phyloP scores from a whole-genome alignment of 2,797 vertebrate genomes.

The Tarsius wallacei region DNA sequence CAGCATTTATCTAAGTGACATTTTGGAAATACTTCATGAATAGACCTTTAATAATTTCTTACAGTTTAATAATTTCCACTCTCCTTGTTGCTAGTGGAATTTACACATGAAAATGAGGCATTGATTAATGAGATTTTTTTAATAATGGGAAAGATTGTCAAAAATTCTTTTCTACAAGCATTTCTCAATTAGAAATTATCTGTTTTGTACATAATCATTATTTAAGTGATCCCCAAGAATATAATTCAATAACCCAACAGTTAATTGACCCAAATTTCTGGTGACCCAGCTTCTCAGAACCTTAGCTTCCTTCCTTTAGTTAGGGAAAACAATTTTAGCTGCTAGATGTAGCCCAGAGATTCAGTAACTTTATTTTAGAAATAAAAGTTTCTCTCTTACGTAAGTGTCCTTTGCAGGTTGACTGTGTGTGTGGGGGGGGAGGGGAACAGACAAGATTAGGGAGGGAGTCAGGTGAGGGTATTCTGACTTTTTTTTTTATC shows the following conservation, averaged over 20 bases:
- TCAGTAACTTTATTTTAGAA: neutral
- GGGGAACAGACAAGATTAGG: neutral
- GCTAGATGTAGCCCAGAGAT: neutral
- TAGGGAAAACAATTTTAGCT: neutral
- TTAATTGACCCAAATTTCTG: constrained; percentile 18
- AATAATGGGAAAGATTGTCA: constrained; percentile 14
- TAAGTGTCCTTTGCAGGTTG: neutral
- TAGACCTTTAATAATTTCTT: constrained; percentile 72
- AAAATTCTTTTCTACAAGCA: constrained; percentile 23
- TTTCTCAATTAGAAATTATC: neutral
- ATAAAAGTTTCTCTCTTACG: neutral
- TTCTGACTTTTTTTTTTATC: neutral
- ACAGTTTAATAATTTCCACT: constrained; percentile 68
- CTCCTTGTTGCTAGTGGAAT: constrained; percentile 65
- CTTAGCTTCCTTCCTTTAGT: neutral
- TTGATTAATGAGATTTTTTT: constrained; percentile 66
- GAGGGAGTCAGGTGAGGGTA: neutral
- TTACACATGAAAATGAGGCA: constrained; percentile 69
- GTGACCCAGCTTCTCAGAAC: neutral
- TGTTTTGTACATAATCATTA: neutral
- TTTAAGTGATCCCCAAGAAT: neutral
- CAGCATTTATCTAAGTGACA: constrained; percentile 86
- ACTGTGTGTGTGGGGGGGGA: neutral
- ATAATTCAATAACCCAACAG: neutral
- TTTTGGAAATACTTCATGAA: constrained; percentile 86